These are phyloP conservation scores for Melanostoma scalare DNA, from an alignment of 2,888 invertebrate genomes.

Conservation along the genomic window DNA sequence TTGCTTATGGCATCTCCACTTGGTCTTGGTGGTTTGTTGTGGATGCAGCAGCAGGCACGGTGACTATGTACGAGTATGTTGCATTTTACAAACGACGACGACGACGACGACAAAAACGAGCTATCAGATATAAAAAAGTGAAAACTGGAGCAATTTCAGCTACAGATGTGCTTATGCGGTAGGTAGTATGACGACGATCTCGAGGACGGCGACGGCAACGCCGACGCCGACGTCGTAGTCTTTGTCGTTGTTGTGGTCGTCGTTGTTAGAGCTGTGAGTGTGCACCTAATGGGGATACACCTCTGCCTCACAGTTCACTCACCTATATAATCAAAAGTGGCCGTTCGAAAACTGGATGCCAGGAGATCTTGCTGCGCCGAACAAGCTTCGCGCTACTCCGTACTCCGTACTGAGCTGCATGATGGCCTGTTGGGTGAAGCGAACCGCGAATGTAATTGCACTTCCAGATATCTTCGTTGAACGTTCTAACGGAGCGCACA, in stretches of 20 bases:
- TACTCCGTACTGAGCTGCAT: slow-evolving; percentile 4
- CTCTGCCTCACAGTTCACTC: slow-evolving; percentile 73
- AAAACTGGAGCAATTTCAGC: slow-evolving; percentile 72
- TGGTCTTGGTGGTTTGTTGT: slow-evolving; percentile 37
- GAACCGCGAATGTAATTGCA: slow-evolving; percentile 71
- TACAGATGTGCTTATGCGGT: slow-evolving; percentile 72
- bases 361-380: slow-evolving; percentile 50
- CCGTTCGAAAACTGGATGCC: slow-evolving; percentile 71
- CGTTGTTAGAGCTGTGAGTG: slow-evolving; percentile 55
- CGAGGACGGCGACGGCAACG: slow-evolving; percentile 22
- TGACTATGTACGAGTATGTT: slow-evolving; percentile 40
- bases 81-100: slow-evolving; percentile 40
- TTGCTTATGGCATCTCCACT: slow-evolving; percentile 62
- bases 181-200: slow-evolving; percentile 52
- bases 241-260: slow-evolving; percentile 46
- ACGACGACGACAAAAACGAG: slow-evolving; percentile 31
- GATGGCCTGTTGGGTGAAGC: slow-evolving; percentile 46
- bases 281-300: slow-evolving; percentile 72
- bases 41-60: slow-evolving; percentile 53
- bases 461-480: slow-evolving; percentile 67
- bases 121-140: slow-evolving; percentile 73
- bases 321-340: slow-evolving; percentile 73
- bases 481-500: slow-evolving; percentile 60
- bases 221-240: slow-evolving; percentile 40
- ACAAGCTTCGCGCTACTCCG: slow-evolving; percentile 26